These are phyloP conservation scores for Phengaris arion DNA, from an alignment of 2,888 invertebrate species.

Conservation along the genomic window DNA sequence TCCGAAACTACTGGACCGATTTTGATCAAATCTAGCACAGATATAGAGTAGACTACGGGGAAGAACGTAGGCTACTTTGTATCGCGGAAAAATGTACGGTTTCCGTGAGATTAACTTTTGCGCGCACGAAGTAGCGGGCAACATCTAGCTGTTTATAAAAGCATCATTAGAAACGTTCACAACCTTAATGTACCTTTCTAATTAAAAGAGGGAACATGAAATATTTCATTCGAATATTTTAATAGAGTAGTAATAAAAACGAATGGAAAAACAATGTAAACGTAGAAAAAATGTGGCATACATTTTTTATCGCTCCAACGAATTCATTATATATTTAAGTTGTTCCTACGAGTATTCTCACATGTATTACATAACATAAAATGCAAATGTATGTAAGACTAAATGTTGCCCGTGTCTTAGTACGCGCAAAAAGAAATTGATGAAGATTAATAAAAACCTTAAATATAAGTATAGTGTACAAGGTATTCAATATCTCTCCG, in stretches of 20 bases:
- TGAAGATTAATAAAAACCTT: too few species aligned
- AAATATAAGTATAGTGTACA: too few species aligned
- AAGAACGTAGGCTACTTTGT: too few species aligned
- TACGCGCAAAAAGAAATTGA: too few species aligned
- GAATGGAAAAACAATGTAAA: conserved; percentile 6
- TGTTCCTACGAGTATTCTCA: background rate
- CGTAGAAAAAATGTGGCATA: background rate
- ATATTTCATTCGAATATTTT: background rate
- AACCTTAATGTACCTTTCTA: background rate
- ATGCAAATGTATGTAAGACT: conserved; percentile 6
- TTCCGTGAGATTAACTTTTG: too few species aligned
- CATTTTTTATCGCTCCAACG: background rate
- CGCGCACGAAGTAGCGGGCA: too few species aligned
- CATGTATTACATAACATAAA: background rate
- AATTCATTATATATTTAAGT: conserved; percentile 3
- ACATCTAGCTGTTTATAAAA: background rate
- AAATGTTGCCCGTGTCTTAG: too few species aligned
- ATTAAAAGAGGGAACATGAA: background rate
- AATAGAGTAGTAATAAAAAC: background rate
- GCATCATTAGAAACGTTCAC: background rate
- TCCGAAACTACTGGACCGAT: too few species aligned
- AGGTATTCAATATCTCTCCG: too few species aligned
- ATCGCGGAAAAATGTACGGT: too few species aligned
- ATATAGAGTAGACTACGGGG: too few species aligned
- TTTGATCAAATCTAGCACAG: too few species aligned